phyloP scores from a whole-genome alignment of 2,113 vertebrate species.

The Aspiorhynchus laticeps region DNA sequence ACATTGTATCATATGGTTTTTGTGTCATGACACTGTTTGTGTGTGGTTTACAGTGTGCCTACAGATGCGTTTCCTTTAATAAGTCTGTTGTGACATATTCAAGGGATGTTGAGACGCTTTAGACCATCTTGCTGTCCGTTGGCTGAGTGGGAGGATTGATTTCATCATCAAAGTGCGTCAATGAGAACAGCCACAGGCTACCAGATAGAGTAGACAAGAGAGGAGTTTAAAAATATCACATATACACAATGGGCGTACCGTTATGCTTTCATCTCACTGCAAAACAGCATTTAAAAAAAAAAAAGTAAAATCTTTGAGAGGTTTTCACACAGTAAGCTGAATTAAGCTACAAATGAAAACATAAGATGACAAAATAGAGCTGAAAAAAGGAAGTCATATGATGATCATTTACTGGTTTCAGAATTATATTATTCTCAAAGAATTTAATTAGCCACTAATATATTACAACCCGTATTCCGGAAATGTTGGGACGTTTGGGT shows the following conservation, averaged over 20 bases:
- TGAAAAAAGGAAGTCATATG: background rate
- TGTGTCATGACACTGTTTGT: background rate
- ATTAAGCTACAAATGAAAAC: background rate
- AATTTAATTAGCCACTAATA: background rate
- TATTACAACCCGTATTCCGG: too few relatives aligned
- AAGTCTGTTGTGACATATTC: constrained; percentile 37
- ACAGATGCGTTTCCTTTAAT: constrained; percentile 14
- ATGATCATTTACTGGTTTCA: background rate
- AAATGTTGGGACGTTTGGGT: too few relatives aligned
- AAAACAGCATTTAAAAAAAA: background rate
- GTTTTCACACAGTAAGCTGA: background rate
- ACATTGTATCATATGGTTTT: background rate
- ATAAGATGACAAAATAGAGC: background rate
- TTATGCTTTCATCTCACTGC: constrained; percentile 21
- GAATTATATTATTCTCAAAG: background rate
- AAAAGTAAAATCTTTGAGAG: background rate
- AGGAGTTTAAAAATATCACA: constrained; percentile 53
- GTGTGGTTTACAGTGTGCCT: background rate
- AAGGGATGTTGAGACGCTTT: background rate
- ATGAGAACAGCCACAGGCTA: constrained; percentile 41
- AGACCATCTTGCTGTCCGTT: constrained; percentile 31
- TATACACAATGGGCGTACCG: background rate
- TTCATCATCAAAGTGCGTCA: constrained; percentile 53
- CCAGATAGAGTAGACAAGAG: background rate
- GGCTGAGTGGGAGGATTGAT: constrained; percentile 42